Base-by-base conservation (phyloP, 2,113 vertebrate species). In the Tachycineta bicolor region DNA sequence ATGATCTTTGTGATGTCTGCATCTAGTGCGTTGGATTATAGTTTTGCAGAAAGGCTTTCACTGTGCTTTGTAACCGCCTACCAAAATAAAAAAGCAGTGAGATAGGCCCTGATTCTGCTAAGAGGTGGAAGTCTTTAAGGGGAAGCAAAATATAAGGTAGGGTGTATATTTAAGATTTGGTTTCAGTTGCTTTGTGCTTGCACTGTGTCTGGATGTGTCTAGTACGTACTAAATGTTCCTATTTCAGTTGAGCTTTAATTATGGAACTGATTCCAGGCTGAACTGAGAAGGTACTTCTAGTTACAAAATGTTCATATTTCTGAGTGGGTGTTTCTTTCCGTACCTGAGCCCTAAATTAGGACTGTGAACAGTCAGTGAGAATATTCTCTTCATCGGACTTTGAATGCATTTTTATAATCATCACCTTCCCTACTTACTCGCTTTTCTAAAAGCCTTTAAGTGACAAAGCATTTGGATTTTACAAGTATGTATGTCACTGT, bases 81-180 rank as follows among this genome's bases (percentile, higher is more conserved):
- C 74, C 56, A 79, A 91, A 93, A 58, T 58, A 89, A 83, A 88
- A 93, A 84, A 73, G 22, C 81, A 79, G 77, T 73, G 83, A 91
- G 71, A n/a, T 89, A 93, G 89, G 65, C 53, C 52, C 28, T 41
- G 70, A 33, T 71, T 95, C 89, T 91, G 44, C 83, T 82, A 39
- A 82, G 74, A 79, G 62, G 44, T 89, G 71, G 34, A 89, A 92
- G 33, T 81, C 78, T 89, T 80, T 93, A 80, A 94, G 64, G 90
- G 85, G 41, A 82, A 82, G 59, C 6, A 0, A 78, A 89, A 84
- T 89, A 75, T 37, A 90, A 94, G 91, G 81, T 89, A 86, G 94
- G 56, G 80, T 92, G 28, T 81, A 11, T 0, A 1, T 74, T 86
- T 84, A 59, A 92, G 81, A 81, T 71, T 28, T 75, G 91, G 21